These are phyloP conservation scores for Benitochromis conjunctus DNA, from an alignment of 2,113 vertebrate species.

Conservation along the genomic window DNA sequence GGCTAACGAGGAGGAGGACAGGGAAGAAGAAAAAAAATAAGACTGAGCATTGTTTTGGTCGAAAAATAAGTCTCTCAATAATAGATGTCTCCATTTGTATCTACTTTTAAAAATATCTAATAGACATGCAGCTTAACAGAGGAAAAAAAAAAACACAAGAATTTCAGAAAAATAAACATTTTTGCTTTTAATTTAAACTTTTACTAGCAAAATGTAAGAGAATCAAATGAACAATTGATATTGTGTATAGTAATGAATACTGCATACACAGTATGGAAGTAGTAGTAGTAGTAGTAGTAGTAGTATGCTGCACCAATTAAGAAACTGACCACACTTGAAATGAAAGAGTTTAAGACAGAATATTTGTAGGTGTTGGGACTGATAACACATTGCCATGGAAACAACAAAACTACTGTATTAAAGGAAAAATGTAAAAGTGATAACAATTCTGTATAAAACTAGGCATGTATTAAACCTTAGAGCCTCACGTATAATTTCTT, in stretches of 20 bases:
- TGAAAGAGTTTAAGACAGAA: not conserved
- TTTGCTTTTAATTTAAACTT: not conserved
- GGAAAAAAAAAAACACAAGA: not conserved
- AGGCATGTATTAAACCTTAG: not conserved
- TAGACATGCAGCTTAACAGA: not conserved
- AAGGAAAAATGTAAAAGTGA: not conserved
- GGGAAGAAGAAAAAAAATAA: not conserved
- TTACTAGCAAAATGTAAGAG: not conserved
- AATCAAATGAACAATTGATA: not conserved
- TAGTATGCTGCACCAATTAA: not conserved
- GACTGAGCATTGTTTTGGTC: not conserved
- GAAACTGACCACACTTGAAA: not conserved
- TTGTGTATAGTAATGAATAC: not conserved
- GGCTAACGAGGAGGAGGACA: conserved; percentile 68
- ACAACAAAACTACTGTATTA: not conserved
- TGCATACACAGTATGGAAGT: not conserved
- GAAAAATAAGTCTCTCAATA: not conserved
- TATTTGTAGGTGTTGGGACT: not conserved
- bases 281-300: not conserved
- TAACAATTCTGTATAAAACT: not conserved
- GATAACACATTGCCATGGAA: not conserved
- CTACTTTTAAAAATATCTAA: not conserved
- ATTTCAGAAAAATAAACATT: not conserved
- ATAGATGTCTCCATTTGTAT: not conserved
- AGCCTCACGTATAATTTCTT: not conserved